Base-by-base conservation (phyloP, 2,888 invertebrate species). In the Drosophila mimica region DNA sequence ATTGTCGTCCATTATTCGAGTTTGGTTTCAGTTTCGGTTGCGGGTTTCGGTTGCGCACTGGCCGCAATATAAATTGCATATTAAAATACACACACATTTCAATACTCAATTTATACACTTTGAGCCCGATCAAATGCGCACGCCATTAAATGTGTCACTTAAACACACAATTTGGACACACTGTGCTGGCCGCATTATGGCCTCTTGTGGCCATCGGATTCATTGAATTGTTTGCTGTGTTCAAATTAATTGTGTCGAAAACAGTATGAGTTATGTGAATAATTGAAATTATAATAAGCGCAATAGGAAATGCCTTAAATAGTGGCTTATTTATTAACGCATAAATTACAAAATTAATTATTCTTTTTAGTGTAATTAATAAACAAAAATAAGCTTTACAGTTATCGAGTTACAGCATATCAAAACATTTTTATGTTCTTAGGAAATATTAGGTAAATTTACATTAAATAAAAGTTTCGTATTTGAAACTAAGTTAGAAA, bases 31-130 rank as follows among this genome's bases (percentile, higher is more conserved):
- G 68, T 61, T 62, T 65, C 46, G 36, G 61, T 58, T 60, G 52
- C 33, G 57, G 53, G 17, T 30, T 59, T 63, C 49, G 56, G 46
- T 56, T 71, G 28, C 36, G 36, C 52, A 70, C 58, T 77, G 67
- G 34, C 82, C 73, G 71, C 80, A 75, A 62, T 72, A 74, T 80
- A 84, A 84, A 87, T 84, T 82, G 82, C 80, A 71, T 78, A 73
- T 80, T 84, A 68, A 80, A 82, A 75, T 73, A 60, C 38, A 38
- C 74, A 74, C 8, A 56, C 74, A 74, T 74, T 82, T 78, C 53
- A 59, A 68, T 59, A 59, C 11, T 46, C 61, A 78, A 74, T 68
- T 63, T 63, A 69, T 71, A 53, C 72, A 71, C 59, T 72, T 67
- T 74, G 70, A 64, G 51, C 60, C 51, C 28, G 30, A 31, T 28